Percentiles rank a stretch among this genome's conserved stretches.
Evolutionary conservation across 2,797 vertebrate species (phyloP).

Genomic region (Rhabdomys pumilio): DNA sequence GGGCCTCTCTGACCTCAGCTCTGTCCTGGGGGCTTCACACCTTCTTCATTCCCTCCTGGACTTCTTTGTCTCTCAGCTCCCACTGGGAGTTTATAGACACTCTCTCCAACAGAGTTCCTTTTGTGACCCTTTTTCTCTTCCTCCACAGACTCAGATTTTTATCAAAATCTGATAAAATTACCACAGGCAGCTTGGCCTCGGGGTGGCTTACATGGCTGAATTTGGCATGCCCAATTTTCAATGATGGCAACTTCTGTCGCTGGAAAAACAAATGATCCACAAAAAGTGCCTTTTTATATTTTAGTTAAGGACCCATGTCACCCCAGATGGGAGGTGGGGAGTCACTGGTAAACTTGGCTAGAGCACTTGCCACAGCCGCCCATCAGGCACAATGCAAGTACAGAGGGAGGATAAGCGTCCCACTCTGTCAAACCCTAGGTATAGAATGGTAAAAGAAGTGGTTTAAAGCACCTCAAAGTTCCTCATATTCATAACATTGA

Average conservation of each 20-base stretch:
- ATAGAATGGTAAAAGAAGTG: neutral
- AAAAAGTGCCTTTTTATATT: neutral
- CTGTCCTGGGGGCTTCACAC: too few relatives aligned
- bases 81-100: too few relatives aligned
- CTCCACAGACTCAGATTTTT: neutral
- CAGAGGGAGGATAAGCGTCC: too few relatives aligned
- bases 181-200: neutral
- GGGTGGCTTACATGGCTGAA: neutral
- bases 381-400: neutral
- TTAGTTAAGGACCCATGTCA: neutral
- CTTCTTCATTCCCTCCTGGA: too few relatives aligned
- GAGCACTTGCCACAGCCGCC: neutral
- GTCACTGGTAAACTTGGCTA: neutral
- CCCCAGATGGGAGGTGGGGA: too few relatives aligned
- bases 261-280: neutral
- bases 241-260: too few relatives aligned
- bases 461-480: too few relatives aligned
- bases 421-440: neutral
- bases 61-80: too few relatives aligned
- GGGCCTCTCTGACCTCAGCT: too few relatives aligned
- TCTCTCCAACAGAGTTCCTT: too few relatives aligned
- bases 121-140: neutral
- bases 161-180: neutral
- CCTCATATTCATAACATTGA: too few relatives aligned
- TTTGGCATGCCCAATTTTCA: too few relatives aligned